phyloP scores from a whole-genome alignment of 2,113 vertebrate genomes.

The Cacatua alba region DNA sequence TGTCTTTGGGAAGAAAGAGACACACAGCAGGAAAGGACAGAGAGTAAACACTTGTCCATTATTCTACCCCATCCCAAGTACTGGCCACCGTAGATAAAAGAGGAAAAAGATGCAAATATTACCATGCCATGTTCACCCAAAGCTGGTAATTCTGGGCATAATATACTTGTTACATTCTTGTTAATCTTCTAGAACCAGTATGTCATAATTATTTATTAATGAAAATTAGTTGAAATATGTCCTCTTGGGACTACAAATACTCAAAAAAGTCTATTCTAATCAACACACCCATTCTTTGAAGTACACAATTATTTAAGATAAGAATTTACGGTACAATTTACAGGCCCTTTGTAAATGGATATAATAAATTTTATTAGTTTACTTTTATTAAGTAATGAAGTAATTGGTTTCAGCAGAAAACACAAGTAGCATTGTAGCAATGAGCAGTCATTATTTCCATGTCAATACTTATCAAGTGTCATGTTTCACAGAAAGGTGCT shows the following conservation, averaged over 20 bases:
- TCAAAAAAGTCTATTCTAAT: neutral
- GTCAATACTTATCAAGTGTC: neutral
- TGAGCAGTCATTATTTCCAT: neutral
- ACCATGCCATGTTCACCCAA: neutral
- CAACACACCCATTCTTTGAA: neutral
- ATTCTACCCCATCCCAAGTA: neutral
- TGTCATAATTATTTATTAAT: constrained; percentile 24
- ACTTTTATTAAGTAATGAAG: neutral
- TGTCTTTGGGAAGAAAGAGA: neutral
- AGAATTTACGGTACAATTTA: neutral
- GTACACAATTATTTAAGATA: neutral
- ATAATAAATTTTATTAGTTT: neutral
- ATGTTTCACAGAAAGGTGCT: neutral
- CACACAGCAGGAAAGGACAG: neutral
- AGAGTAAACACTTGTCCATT: neutral
- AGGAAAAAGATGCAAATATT: neutral
- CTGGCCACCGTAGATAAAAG: neutral
- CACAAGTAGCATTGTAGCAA: neutral
- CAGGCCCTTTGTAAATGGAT: neutral
- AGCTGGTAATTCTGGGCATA: neutral
- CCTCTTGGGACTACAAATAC: neutral
- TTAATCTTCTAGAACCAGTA: constrained; percentile 1
- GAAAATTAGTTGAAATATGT: neutral
- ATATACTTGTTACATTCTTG: neutral
- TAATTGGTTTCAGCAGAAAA: neutral